Evolutionary conservation across 2,888 invertebrate genomes (phyloP).

Genomic region (Nymphalis urticae): DNA sequence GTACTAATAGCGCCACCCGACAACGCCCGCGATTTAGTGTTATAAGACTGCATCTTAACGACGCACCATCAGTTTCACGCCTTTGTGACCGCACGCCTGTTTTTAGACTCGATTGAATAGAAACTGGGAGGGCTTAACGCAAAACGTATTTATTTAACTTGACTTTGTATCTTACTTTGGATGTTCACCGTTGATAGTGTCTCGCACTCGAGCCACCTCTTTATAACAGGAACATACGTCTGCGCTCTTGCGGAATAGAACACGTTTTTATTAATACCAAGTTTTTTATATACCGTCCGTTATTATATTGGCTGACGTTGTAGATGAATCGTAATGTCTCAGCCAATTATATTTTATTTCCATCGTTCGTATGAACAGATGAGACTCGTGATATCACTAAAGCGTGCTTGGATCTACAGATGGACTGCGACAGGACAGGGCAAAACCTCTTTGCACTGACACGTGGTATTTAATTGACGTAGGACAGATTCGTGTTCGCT

Average conservation of each 20-base stretch:
- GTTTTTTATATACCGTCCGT: constrained; percentile 11
- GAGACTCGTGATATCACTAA: constrained; percentile 26
- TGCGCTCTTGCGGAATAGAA: not conserved
- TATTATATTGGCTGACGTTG: constrained; percentile 17
- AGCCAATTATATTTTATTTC: constrained; percentile 36
- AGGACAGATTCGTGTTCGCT: constrained; percentile 30
- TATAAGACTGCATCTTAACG: constrained; percentile 43
- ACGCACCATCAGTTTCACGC: constrained; percentile 43
- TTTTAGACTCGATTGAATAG: constrained; percentile 30
- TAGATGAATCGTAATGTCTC: constrained; percentile 20
- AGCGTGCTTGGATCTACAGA: constrained; percentile 34
- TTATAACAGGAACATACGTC: constrained; percentile 9
- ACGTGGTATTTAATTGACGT: constrained; percentile 37
- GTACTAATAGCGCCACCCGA: constrained; percentile 60
- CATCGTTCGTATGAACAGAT: constrained; percentile 30
- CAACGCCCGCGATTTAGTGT: constrained; percentile 47
- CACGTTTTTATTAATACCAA: not conserved
- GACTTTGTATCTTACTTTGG: constrained; percentile 29
- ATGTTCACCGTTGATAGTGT: constrained; percentile 22
- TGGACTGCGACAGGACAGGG: constrained; percentile 29
- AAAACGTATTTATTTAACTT: constrained; percentile 33
- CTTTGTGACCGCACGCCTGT: constrained; percentile 33
- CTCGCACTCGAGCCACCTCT: constrained; percentile 6
- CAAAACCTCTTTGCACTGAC: constrained; percentile 31
- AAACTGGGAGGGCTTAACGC: constrained; percentile 32